Percentiles rank a stretch among this genome's conserved stretches.
These are phyloP conservation scores for Adineta ricciae DNA, from an alignment of 2,888 invertebrate species.

Conservation along the genomic window DNA sequence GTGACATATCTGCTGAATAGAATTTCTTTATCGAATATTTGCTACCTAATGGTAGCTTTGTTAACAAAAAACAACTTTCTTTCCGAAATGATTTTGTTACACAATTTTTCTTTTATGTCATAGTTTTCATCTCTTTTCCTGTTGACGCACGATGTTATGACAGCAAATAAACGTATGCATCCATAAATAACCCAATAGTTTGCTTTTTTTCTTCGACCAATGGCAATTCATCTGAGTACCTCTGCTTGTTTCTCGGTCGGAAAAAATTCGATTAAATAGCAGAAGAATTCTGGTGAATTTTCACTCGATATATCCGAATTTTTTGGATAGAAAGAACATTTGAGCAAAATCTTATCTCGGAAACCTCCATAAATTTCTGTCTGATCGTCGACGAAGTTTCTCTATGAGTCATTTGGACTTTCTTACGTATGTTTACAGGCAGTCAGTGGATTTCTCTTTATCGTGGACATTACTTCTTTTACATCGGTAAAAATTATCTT, in stretches of 20 bases:
- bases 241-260: neutral
- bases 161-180: neutral
- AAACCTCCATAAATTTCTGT: neutral
- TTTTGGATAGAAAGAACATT: neutral
- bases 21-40: neutral
- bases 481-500: neutral
- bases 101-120: neutral
- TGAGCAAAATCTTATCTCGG: neutral
- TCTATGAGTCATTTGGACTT: neutral
- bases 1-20: neutral
- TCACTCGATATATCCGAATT: neutral
- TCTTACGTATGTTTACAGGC: neutral
- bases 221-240: neutral
- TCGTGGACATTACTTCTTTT: neutral
- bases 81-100: neutral
- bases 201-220: neutral
- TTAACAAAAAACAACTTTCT: too few species aligned
- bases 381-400: neutral
- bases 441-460: neutral
- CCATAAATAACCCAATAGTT: neutral
- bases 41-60: neutral
- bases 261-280: neutral
- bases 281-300: too few species aligned
- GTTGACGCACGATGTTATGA: neutral
- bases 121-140: neutral